Base-by-base conservation (phyloP, 2,888 invertebrate species). In the Ophioninae sp. region DNA sequence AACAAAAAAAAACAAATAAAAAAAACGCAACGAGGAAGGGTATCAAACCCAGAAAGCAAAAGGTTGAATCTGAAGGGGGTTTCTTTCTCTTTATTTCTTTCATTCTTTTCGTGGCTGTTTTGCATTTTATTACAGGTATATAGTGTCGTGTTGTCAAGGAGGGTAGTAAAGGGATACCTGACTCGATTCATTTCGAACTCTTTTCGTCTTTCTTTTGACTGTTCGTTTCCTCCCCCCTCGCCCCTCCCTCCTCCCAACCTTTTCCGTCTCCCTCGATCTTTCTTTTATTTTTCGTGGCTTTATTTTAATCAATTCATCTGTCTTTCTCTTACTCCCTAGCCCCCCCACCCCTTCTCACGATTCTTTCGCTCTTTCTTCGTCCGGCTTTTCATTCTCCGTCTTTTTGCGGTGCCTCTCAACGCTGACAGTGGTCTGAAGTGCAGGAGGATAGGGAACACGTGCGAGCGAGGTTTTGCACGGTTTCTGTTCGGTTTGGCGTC, bases 111-210 rank as follows among this genome's bases (percentile, higher is more conserved):
- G 79, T 80, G 76, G 86, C 86, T 87, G 85, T 81, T 88, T 87
- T 87, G 87, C 86, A 88, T 88, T 87, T 88, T 87, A 88, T 88
- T 88, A 84, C 87, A 74, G 83, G 82, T 86, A 79, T 85, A 85
- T 83, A 84, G 78, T 79, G 74, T 61, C 74, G 69, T 74, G 57
- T 50, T 83, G 84, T 81, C 65, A 56, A 8, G 41, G 50, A 44
- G 50, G 75, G 50, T 30, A 23, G 50, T 50, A 50, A 56, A 30
- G 80, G 83, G 83, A 86, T 84, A 85, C 85, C 82, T 85, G 85
- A 84, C 85, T 82, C 69, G 57, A 69, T 44, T 44, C 50, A 39
- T 69, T 69, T 39, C 64, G 39, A 79, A 57, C 73, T 56, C 57
- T 56, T 30, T 57, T 64, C 44, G 57, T 73, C 44, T 64, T 20